Evolutionary conservation across 2,888 invertebrate species (phyloP).

Genomic region (Miltochrista miniata): DNA sequence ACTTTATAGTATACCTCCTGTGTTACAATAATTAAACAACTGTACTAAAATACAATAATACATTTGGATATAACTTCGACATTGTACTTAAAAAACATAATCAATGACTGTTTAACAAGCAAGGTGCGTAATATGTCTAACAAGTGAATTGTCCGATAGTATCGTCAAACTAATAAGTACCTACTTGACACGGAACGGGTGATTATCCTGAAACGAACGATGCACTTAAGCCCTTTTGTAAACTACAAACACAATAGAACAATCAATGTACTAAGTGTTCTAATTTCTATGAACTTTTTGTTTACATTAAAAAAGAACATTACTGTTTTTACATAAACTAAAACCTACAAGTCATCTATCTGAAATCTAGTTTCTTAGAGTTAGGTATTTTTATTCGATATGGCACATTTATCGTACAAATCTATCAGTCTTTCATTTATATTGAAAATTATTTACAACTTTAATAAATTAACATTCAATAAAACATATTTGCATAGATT

Average conservation of each 20-base stretch:
- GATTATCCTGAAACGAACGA: conserved; percentile 25
- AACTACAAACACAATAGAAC: conserved; percentile 8
- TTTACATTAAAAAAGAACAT: neutral
- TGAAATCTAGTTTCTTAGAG: conserved; percentile 15
- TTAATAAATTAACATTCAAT: conserved; percentile 22
- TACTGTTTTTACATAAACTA: neutral
- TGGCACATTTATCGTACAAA: conserved; percentile 75
- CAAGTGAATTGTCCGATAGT: conserved; percentile 22
- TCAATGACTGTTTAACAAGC: conserved; percentile 22
- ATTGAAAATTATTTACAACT: conserved; percentile 54
- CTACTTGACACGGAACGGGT: conserved; percentile 10
- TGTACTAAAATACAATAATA: too few relatives aligned
- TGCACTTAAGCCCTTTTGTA: conserved; percentile 28
- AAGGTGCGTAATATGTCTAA: conserved; percentile 37
- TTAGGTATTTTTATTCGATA: conserved; percentile 55
- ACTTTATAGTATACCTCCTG: too few relatives aligned
- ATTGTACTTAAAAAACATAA: too few relatives aligned
- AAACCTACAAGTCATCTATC: conserved; percentile 1
- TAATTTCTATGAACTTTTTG: neutral
- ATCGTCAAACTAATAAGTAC: conserved; percentile 24
- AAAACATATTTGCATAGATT: conserved; percentile 29
- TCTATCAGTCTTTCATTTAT: conserved; percentile 77
- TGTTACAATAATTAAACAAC: too few relatives aligned
- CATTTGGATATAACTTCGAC: too few relatives aligned
- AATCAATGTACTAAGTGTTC: conserved; percentile 1